These are phyloP conservation scores for Spongilla lacustris DNA, from an alignment of 37 sponge, comb jelly and placozoan species.

Conservation along the genomic window DNA sequence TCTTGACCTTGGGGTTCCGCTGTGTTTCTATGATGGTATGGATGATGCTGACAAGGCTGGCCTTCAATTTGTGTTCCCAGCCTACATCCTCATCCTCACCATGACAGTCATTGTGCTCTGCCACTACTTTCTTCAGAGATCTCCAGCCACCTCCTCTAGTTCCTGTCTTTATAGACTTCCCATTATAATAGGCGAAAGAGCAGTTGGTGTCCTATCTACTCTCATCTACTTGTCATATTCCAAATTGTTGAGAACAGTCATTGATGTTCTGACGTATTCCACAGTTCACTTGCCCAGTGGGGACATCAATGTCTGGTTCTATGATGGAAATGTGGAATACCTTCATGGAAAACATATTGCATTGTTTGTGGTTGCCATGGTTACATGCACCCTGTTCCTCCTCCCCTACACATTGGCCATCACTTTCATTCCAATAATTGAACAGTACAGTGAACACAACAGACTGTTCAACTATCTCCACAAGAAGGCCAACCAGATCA, in stretches of 20 bases:
- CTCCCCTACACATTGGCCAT: conserved; percentile 19
- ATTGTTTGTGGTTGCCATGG: conserved; percentile 17
- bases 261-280: conserved; percentile 20
- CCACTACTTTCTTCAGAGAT: conserved; percentile 3
- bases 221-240: conserved; percentile 43
- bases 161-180: not conserved
- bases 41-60: conserved; percentile 44
- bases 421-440: not conserved
- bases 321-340: conserved; percentile 34
- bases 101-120: conserved; percentile 21
- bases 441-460: not conserved
- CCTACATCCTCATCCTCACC: conserved; percentile 51
- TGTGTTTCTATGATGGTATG: conserved; percentile 78
- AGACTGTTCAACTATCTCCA: too few species aligned
- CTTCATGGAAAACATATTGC: not conserved
- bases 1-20: conserved; percentile 54
- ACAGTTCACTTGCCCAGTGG: not conserved
- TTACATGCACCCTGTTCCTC: conserved; percentile 16
- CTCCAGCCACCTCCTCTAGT: not conserved
- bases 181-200: not conserved
- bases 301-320: conserved; percentile 31
- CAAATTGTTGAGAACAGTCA: conserved; percentile 43
- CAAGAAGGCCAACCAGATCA: conserved; percentile 3
- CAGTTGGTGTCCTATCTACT: conserved; percentile 44
- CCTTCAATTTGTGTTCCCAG: conserved; percentile 62